Conservation (phyloP, 1,140 invertebrate genomes). For the Aphelinus atriplicis region DNA sequence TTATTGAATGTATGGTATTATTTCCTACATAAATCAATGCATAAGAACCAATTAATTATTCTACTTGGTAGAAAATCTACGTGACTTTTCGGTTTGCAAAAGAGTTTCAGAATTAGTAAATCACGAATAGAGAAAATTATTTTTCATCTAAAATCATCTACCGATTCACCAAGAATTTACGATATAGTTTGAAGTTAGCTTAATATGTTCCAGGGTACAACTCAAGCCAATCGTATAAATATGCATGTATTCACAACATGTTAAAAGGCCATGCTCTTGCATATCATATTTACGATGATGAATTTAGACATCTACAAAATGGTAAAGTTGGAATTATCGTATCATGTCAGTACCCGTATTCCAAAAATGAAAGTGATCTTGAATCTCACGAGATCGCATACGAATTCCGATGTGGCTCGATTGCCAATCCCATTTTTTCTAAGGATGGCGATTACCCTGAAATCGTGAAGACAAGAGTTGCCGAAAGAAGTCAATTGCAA, state of each 20-base stretch:
- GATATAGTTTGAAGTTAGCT: too few relatives aligned
- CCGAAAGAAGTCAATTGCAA: conserved; percentile 66
- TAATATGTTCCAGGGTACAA: too few relatives aligned
- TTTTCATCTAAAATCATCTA: too few relatives aligned
- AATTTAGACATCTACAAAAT: conserved; percentile 59
- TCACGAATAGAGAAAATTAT: too few relatives aligned
- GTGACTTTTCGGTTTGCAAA: too few relatives aligned
- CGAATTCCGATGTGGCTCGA: conserved; percentile 70
- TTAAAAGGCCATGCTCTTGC: conserved; percentile 39
- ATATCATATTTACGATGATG: conserved; percentile 64
- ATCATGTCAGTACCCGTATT: not conserved
- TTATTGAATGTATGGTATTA: too few relatives aligned
- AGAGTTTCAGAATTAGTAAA: too few relatives aligned
- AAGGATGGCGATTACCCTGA: conserved; percentile 70
- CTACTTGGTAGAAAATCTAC: too few relatives aligned
- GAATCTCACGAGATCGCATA: conserved; percentile 45
- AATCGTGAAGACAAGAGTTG: conserved; percentile 67
- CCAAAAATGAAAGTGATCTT: conserved; percentile 39
- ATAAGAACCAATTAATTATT: too few relatives aligned
- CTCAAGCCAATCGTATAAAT: conserved; percentile 3
- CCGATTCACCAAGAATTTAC: too few relatives aligned
- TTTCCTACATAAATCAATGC: too few relatives aligned
- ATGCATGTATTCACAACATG: not conserved
- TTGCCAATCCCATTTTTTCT: conserved; percentile 71
- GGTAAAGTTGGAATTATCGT: not conserved